These are phyloP conservation scores for Guaruba guarouba DNA, from an alignment of 2,113 vertebrate genomes.

Conservation along the genomic window DNA sequence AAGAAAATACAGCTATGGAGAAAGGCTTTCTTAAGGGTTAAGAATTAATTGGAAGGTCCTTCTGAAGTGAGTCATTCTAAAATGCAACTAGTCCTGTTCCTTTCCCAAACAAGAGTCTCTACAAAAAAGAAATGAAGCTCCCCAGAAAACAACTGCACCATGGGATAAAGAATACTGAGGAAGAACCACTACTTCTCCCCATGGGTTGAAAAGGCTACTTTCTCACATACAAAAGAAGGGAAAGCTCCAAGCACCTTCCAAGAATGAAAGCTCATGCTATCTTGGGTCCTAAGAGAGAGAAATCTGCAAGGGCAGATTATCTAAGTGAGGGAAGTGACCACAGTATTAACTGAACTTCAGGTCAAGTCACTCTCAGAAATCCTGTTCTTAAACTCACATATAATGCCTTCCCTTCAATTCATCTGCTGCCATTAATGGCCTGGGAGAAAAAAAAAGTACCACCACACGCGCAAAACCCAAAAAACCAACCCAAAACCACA, in stretches of 20 bases:
- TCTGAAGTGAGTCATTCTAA: neutral
- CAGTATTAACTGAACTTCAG: constrained; percentile 19
- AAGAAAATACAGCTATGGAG: neutral
- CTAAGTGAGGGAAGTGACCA: neutral
- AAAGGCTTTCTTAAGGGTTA: neutral
- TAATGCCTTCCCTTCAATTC: neutral
- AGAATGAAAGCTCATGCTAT: neutral
- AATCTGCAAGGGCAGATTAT: constrained; percentile 25
- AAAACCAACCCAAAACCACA: neutral
- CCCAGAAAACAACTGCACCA: neutral
- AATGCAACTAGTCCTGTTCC: neutral
- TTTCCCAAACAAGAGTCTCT: neutral
- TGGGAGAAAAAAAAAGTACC: neutral
- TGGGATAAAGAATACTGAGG: neutral
- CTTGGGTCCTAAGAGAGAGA: neutral
- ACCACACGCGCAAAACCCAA: neutral
- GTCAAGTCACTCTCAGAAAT: constrained; percentile 33
- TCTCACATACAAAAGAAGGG: neutral
- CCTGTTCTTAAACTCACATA: constrained; percentile 5
- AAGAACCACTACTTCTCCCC: neutral
- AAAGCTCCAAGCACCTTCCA: neutral
- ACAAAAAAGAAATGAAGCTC: neutral
- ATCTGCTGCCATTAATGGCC: neutral
- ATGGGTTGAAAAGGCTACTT: neutral
- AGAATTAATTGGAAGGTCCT: neutral